Base-by-base conservation (phyloP, 1,140 invertebrate genomes). In the Homarus americanus region DNA sequence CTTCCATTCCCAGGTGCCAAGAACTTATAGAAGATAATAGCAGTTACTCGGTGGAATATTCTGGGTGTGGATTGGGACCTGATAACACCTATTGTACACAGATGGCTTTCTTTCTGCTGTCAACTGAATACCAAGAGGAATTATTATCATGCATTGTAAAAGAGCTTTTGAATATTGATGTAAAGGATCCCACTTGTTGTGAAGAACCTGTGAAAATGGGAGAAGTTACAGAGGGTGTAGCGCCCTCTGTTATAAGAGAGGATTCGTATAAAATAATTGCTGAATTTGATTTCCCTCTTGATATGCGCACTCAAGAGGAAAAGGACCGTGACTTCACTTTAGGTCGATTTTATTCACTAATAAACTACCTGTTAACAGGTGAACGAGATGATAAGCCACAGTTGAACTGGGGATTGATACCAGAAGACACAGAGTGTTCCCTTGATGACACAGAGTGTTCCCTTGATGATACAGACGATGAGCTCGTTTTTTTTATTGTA, bases 41-140 rank as follows among this genome's bases (percentile, higher is more conserved):
- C 4, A 40, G 69, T 17, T 87, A 87, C 58, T 78, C 7, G 3
- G 75, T 87, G 40, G 75, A 87, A 32, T 63, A 41, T 44, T 87
- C 76, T 69, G 86, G 86, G n/a, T 80, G 86, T 80, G 86, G 86
- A 32, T 53, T 87, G 12, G 86, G 86, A 32, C 86, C 86, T 0
- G 53, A 87, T 5, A 49, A 66, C 40, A 79, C 75, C 38, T 87
- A 66, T 28, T 87, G 86, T 41, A 79, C 75, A 17, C 86, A 87
- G 28, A 66, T 79, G 38, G 86, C 86, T 28, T 20, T 38, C 36
- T 87, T 87, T 80, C 38, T 78, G 2, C 86, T 15, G 10, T 66
- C 63, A 38, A 38, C 82, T n/a, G 38, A 58, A 10, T 32, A 24
- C 20, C 12, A 38, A n/a, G 82, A 69, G 40, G 82, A 69, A 38